Percentiles rank a stretch among this genome's conserved stretches.
These are phyloP conservation scores for Terebella lapidaria DNA, from an alignment of 2,888 invertebrate genomes.

Conservation along the genomic window DNA sequence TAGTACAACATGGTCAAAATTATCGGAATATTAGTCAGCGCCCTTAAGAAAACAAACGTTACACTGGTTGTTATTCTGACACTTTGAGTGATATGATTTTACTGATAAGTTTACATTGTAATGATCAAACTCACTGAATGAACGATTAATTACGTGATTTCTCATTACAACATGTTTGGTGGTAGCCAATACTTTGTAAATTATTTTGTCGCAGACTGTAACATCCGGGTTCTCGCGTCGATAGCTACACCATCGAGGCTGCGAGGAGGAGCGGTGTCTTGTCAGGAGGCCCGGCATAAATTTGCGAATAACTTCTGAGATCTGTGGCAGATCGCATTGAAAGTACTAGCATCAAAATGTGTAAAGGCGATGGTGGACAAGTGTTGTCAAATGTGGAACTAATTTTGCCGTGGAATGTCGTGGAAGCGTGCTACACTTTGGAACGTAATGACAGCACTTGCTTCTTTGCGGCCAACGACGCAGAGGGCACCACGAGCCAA, in stretches of 20 bases:
- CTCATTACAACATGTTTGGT: too few species aligned
- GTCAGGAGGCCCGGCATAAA: neutral
- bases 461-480: conserved; percentile 15
- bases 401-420: conserved; percentile 16
- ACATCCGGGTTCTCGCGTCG: neutral
- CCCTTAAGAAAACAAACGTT: too few species aligned
- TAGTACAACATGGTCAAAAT: too few species aligned
- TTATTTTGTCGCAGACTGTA: neutral
- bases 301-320: neutral
- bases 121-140: too few species aligned
- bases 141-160: too few species aligned
- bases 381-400: conserved; percentile 18
- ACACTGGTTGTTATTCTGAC: too few species aligned
- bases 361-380: conserved; percentile 5
- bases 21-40: too few species aligned
- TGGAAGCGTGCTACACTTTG: conserved; percentile 19
- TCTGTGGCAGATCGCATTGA: neutral
- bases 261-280: neutral
- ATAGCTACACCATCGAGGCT: too few species aligned
- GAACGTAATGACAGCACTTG: conserved; percentile 8
- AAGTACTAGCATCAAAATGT: conserved; percentile 3
- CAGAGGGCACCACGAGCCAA: conserved; percentile 18
- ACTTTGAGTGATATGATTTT: too few species aligned
- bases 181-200: too few species aligned
- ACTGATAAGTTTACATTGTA: too few species aligned